Conservation (phyloP, 2,797 vertebrate genomes). For the Poecilia wingei region DNA sequence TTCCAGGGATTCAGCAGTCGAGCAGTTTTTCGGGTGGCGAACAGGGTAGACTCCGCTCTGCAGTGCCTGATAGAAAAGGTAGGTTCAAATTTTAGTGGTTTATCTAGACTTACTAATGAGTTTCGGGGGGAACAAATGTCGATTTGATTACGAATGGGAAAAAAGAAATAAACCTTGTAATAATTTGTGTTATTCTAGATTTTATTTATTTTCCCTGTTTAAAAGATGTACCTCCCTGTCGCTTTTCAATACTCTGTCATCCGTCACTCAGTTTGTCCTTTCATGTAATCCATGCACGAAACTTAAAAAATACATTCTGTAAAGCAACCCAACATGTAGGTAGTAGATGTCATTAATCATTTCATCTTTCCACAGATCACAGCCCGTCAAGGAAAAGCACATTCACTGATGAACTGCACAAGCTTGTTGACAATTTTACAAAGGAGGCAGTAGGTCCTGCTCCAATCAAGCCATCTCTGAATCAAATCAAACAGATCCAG, state of each 20-base stretch:
- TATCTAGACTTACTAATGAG: neutral
- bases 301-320: neutral
- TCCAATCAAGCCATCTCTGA: conserved; percentile 88
- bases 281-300: neutral
- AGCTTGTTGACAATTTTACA: conserved; percentile 92
- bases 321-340: neutral
- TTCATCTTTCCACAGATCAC: conserved; percentile 62
- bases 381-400: conserved; percentile 86
- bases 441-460: conserved; percentile 84
- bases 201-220: neutral
- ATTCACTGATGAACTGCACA: conserved; percentile 94
- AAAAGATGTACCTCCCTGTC: neutral
- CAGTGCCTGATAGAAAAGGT: conserved; percentile 72
- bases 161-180: neutral
- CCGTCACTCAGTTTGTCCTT: neutral
- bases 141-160: neutral
- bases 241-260: neutral
- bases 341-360: neutral
- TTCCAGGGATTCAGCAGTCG: conserved; percentile 76
- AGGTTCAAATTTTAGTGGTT: conserved; percentile 5
- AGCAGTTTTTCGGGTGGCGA: conserved; percentile 78
- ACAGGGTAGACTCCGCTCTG: conserved; percentile 63
- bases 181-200: neutral
- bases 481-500: conserved; percentile 93
- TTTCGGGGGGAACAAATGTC: too few relatives aligned